A percentile compares a stretch with the other conserved stretches of the same genome.
These are phyloP conservation scores for Rhynchomys soricoides DNA, from an alignment of 2,113 vertebrate genomes.

Conservation along the genomic window DNA sequence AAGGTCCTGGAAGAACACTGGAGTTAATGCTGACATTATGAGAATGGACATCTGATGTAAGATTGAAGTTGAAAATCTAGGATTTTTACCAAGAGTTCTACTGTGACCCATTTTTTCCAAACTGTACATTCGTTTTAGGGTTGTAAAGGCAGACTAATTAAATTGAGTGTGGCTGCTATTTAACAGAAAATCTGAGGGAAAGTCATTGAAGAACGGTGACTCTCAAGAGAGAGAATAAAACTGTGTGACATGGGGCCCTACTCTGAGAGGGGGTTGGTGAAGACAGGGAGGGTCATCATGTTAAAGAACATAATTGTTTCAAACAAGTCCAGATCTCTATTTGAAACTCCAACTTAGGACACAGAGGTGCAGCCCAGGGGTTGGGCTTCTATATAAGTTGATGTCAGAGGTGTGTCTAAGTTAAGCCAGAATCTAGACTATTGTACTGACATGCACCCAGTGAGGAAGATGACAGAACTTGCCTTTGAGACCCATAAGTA, in stretches of 20 bases:
- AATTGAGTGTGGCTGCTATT: background rate
- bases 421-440: background rate
- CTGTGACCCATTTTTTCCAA: background rate
- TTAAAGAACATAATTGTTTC: background rate
- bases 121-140: background rate
- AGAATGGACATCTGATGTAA: background rate
- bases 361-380: background rate
- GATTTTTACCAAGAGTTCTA: background rate
- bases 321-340: background rate
- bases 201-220: background rate
- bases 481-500: background rate
- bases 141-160: background rate
- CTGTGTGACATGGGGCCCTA: background rate
- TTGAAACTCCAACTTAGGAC: background rate
- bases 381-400: background rate
- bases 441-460: background rate
- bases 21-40: background rate
- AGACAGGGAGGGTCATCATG: background rate
- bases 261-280: background rate
- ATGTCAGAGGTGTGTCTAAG: background rate
- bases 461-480: background rate
- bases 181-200: background rate
- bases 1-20: background rate
- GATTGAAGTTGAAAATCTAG: background rate
- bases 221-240: background rate